These are phyloP conservation scores for Imbricaverruca yamaguchii DNA, from an alignment of 2,888 invertebrate species.

Conservation along the genomic window DNA sequence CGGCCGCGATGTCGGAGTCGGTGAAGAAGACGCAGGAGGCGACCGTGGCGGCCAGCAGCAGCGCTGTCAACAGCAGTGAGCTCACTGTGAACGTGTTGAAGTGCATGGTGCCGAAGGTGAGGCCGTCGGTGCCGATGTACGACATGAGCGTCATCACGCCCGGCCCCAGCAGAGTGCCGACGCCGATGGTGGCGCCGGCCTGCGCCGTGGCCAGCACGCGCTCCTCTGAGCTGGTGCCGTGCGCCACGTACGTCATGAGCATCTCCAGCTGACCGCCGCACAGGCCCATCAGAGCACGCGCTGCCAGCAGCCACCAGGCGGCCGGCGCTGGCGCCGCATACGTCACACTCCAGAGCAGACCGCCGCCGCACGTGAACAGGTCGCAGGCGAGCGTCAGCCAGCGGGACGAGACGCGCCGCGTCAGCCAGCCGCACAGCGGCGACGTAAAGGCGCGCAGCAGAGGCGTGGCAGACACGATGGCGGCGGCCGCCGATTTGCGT, in stretches of 20 bases:
- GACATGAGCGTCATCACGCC: background rate
- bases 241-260: conserved; percentile 10
- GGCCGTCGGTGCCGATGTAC: conserved; percentile 5
- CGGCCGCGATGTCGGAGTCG: conserved; percentile 1
- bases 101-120: conserved; percentile 4
- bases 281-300: background rate
- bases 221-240: background rate
- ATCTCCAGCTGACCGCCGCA: conserved; percentile 16
- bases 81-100: conserved; percentile 17
- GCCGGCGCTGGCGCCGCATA: conserved; percentile 1
- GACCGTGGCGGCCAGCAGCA: background rate
- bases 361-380: background rate
- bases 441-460: conserved; percentile 3
- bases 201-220: conserved; percentile 1
- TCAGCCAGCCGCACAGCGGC: background rate
- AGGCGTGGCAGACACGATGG: background rate
- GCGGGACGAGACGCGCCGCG: background rate
- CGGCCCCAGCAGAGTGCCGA: conserved; percentile 2
- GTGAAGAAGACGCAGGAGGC: background rate
- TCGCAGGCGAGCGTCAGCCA: conserved; percentile 5
- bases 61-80: background rate
- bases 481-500: background rate
- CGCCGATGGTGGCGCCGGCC: background rate
- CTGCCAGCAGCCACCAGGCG: conserved; percentile 9
- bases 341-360: background rate